Base-by-base conservation (phyloP, 1,140 invertebrate genomes). In the Propsilocerus akamusi region DNA sequence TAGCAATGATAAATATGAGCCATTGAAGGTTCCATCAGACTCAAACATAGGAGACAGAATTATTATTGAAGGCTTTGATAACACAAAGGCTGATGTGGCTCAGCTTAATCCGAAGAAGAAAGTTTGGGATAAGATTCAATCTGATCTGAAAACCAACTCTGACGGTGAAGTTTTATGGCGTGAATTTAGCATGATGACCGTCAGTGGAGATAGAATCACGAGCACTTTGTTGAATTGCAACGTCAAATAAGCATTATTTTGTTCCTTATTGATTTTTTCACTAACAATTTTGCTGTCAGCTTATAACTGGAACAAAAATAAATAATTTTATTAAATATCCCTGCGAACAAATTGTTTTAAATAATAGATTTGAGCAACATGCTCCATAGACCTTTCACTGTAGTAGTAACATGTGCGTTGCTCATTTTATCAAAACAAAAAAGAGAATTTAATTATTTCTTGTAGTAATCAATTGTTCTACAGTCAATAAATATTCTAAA, bases 31-130 rank as follows among this genome's bases (percentile, higher is more conserved):
- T 47, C 87, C 92, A 34, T 59, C 68, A 26, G 77, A 72, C 26
- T 76, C 80, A 53, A 68, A 71, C 28, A 74, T 85, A 14, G 94
- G 94, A 32, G 90, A 95, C 55, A 75, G 74, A 60, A 76, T 97
- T 17, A 63, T 78, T 51, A 73, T 90, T 46, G 87, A 93, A 63
- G 84, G 81, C 34, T 85, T 87, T 69, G 65, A 63, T 58, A 86
- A 84, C 28, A 68, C 70, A 37, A 81, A 91, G 12, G 90, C 95
- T 69, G 80, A 81, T 8, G 75, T 86, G 46, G 17, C 34, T 17
- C 63, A 65, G 53, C 69, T 99, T 4, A 97, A 97, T 69, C 93
- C 94, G 6, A 98, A 98, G 63, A 98, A 97, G 67, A 98, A 98
- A 75, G 74, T 97, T 11, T 97, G 94, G 92, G 93, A 97, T 62